A percentile compares a stretch with the other conserved stretches of the same genome.
phyloP scores from a whole-genome alignment of 2,888 invertebrate species.

The Vannuccia rotundouncinata region DNA sequence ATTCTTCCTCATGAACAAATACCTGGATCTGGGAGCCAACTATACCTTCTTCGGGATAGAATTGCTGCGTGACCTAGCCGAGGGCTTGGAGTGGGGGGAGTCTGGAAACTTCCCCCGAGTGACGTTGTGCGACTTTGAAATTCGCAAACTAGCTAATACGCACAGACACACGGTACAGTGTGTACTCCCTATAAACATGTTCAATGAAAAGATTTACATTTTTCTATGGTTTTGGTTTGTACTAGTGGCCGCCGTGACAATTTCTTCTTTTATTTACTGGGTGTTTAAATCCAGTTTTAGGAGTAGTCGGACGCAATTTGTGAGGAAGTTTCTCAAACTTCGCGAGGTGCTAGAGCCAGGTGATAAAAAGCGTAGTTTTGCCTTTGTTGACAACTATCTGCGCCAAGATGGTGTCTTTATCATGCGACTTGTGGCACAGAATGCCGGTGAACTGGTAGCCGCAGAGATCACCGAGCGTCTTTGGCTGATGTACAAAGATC shows the following conservation, averaged over 20 bases:
- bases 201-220: conserved; percentile 53
- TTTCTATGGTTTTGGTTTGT: conserved; percentile 61
- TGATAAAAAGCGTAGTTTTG: conserved; percentile 37
- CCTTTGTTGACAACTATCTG: conserved; percentile 41
- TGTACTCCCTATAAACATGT: conserved; percentile 50
- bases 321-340: conserved; percentile 40
- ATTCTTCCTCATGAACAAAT: conserved; percentile 50
- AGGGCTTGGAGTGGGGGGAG: conserved; percentile 49
- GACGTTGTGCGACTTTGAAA: conserved; percentile 55
- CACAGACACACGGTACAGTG: conserved; percentile 58
- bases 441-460: conserved; percentile 41
- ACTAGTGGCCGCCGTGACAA: conserved; percentile 56
- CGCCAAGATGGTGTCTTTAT: conserved; percentile 42
- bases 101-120: conserved; percentile 53
- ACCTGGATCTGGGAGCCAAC: conserved; percentile 48
- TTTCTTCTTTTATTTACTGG: conserved; percentile 57
- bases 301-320: conserved; percentile 46
- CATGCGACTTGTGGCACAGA: conserved; percentile 41
- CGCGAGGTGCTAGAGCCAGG: conserved; percentile 37
- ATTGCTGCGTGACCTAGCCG: conserved; percentile 48
- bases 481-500: conserved; percentile 35
- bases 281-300: conserved; percentile 51
- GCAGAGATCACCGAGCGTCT: conserved; percentile 38
- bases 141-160: conserved; percentile 56
- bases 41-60: conserved; percentile 52